Conservation (phyloP, 1,140 invertebrate genomes). For the Brachionus rubens region DNA sequence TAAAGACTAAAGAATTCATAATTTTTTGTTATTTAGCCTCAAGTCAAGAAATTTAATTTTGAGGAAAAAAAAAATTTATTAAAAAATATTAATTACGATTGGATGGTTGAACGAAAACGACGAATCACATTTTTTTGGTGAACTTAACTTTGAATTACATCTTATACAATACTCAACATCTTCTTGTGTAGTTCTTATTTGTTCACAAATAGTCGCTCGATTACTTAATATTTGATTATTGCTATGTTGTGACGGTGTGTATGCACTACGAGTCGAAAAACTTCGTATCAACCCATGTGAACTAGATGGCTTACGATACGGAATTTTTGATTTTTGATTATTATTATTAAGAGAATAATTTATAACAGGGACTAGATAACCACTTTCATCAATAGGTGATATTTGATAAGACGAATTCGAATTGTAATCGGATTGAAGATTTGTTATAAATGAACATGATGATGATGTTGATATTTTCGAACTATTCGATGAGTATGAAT, state of each 20-base stretch:
- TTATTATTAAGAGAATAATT: neutral
- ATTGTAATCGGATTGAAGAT: neutral
- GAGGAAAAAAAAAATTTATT: neutral
- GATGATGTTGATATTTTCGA: slow-evolving; percentile 30
- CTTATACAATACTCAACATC: neutral
- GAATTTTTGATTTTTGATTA: neutral
- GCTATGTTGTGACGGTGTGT: neutral
- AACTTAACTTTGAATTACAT: neutral
- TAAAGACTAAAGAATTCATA: too few relatives aligned
- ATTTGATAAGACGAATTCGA: neutral
- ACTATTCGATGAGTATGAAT: slow-evolving; percentile 7
- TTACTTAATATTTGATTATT: neutral
- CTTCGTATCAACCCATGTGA: slow-evolving; percentile 21
- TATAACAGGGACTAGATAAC: slow-evolving; percentile 16
- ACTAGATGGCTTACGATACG: neutral
- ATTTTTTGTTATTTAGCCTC: too few relatives aligned
- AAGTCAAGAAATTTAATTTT: neutral
- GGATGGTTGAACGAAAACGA: neutral
- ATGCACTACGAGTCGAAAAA: slow-evolving; percentile 39
- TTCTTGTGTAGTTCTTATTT: neutral
- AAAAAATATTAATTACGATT: too few relatives aligned
- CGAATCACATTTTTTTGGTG: neutral
- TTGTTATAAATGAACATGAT: slow-evolving; percentile 10
- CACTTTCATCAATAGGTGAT: slow-evolving; percentile 39
- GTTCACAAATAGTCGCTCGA: slow-evolving; percentile 39